These are phyloP conservation scores for Carterocephalus palaemon DNA, from an alignment of 2,888 invertebrate species.

Conservation along the genomic window DNA sequence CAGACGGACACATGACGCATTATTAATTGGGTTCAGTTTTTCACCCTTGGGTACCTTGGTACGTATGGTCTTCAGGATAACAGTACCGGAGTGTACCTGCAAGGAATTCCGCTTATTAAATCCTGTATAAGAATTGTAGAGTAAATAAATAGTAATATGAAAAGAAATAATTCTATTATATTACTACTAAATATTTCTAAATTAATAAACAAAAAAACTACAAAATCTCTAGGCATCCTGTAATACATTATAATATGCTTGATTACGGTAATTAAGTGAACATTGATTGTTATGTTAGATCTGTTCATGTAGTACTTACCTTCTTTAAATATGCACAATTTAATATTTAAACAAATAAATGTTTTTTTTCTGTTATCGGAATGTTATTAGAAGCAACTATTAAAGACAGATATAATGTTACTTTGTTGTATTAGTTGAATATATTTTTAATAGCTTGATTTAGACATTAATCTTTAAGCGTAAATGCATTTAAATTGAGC, in stretches of 20 bases:
- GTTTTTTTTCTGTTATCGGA: background rate
- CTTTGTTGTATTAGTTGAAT: background rate
- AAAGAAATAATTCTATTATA: too few species aligned
- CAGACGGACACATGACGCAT: too few species aligned
- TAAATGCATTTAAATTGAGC: conserved; percentile 24
- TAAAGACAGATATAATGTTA: background rate
- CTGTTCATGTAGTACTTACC: conserved; percentile 14
- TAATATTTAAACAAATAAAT: background rate
- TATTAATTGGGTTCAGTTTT: too few species aligned
- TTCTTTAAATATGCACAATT: conserved; percentile 4
- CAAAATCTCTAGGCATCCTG: too few species aligned
- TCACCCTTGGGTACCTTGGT: too few species aligned
- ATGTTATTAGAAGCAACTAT: background rate
- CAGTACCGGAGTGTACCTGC: too few species aligned
- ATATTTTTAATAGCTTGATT: background rate
- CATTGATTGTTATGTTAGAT: conserved; percentile 12
- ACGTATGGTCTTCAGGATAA: too few species aligned
- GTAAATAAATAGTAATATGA: too few species aligned
- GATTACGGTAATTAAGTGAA: conserved; percentile 1
- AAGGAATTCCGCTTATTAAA: too few species aligned
- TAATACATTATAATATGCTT: conserved; percentile 8
- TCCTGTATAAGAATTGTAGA: too few species aligned
- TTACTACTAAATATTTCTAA: too few species aligned
- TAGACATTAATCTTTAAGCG: background rate
- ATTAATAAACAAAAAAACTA: too few species aligned